A percentile compares a stretch with the other conserved stretches of the same genome.
phyloP scores from a whole-genome alignment of 2,113 vertebrate genomes.

The Bubo bubo region DNA sequence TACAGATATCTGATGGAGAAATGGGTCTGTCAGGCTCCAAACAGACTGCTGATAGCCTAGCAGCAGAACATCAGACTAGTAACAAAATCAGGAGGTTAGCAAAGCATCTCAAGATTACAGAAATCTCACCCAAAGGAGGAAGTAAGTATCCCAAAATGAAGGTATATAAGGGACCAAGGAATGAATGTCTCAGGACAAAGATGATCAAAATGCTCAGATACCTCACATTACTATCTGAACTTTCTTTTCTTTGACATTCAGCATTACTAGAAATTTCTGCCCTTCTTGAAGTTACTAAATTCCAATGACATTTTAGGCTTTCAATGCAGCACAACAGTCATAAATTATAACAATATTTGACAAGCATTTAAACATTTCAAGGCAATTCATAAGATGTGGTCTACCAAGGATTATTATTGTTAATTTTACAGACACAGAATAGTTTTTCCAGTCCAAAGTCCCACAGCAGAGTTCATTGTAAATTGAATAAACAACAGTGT shows the following conservation, averaged over 20 bases:
- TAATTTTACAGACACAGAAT: background rate
- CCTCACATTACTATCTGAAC: background rate
- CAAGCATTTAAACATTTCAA: background rate
- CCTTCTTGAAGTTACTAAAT: background rate
- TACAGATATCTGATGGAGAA: background rate
- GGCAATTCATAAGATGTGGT: background rate
- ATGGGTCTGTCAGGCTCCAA: background rate
- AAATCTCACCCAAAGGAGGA: background rate
- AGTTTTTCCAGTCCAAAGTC: background rate
- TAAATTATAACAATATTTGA: background rate
- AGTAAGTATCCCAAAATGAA: background rate
- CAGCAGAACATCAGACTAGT: background rate
- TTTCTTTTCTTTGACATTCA: background rate
- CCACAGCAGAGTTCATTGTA: background rate
- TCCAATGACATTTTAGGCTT: background rate
- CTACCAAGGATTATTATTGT: background rate
- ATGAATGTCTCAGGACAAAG: background rate
- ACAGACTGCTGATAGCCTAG: background rate
- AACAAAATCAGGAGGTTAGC: background rate
- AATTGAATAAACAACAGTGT: background rate
- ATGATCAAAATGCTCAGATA: background rate
- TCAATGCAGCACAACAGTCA: background rate
- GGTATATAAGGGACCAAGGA: background rate
- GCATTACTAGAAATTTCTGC: background rate
- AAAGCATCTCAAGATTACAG: background rate